A percentile compares a stretch with the other conserved stretches of the same genome.
These are phyloP conservation scores for Gobio occitaniae DNA, from an alignment of 2,797 vertebrate species.

Conservation along the genomic window DNA sequence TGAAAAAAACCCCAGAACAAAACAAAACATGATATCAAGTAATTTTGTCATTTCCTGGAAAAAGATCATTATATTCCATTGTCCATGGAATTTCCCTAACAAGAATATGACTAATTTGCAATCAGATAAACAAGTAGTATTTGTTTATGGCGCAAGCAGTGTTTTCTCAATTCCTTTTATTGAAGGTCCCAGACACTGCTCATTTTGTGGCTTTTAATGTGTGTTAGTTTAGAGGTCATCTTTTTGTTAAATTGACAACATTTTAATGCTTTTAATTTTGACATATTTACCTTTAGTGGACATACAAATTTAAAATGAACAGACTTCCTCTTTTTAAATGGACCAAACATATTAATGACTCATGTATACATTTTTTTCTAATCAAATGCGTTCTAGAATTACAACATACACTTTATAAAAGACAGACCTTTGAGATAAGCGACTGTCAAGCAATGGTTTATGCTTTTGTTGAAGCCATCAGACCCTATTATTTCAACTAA, in stretches of 20 bases:
- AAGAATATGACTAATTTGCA: background rate
- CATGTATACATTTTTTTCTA: background rate
- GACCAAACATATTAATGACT: background rate
- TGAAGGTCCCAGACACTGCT: background rate
- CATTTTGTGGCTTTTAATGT: slow-evolving; percentile 1
- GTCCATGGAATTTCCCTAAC: background rate
- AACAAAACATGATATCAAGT: background rate
- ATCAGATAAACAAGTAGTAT: background rate
- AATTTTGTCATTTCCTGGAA: background rate
- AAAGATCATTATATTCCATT: background rate
- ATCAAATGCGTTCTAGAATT: background rate
- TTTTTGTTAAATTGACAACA: background rate
- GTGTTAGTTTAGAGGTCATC: background rate
- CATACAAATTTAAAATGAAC: background rate
- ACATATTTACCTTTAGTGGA: background rate
- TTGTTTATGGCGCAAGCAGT: background rate
- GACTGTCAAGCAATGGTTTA: background rate
- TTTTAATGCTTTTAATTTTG: background rate
- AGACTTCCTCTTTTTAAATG: background rate
- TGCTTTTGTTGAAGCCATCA: background rate
- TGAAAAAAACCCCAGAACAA: background rate
- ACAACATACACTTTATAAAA: background rate
- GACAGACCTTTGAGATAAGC: background rate
- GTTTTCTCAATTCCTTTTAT: background rate
- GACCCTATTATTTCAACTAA: background rate